Percentiles rank a stretch among this genome's conserved stretches.
Evolutionary conservation across 2,888 invertebrate species (phyloP).

Genomic region (Sicus ferrugineus): DNA sequence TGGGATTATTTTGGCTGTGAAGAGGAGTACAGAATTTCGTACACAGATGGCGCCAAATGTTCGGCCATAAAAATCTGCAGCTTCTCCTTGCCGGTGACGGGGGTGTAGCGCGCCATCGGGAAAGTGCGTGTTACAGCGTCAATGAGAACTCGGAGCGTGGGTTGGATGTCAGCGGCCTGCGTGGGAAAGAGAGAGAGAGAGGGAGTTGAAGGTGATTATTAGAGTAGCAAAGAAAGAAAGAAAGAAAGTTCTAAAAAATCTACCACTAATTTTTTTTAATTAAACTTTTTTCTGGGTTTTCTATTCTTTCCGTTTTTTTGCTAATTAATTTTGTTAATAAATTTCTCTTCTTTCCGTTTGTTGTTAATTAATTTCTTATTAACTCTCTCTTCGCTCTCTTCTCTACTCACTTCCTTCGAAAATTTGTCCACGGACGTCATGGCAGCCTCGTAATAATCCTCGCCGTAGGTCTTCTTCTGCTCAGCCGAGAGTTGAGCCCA

Average conservation of each 20-base stretch:
- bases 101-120: constrained; percentile 84
- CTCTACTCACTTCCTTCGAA: constrained; percentile 68
- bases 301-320: too few species aligned
- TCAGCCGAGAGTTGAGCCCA: constrained; percentile 81
- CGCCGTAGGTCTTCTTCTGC: constrained; percentile 80
- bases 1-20: constrained; percentile 52
- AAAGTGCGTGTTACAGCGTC: constrained; percentile 83
- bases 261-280: too few species aligned
- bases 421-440: constrained; percentile 82
- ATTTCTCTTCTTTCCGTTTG: not conserved
- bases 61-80: constrained; percentile 82
- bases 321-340: too few species aligned
- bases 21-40: constrained; percentile 78
- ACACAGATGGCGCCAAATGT: constrained; percentile 81
- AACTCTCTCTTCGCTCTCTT: too few species aligned
- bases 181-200: too few species aligned
- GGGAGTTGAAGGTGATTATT: too few species aligned
- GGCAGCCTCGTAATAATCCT: constrained; percentile 83
- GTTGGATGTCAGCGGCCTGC: constrained; percentile 80
- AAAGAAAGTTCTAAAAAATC: too few species aligned
- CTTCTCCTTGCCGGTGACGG: constrained; percentile 81
- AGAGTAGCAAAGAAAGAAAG: too few species aligned
- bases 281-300: too few species aligned
- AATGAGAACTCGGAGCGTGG: constrained; percentile 77
- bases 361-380: not conserved